Base-by-base conservation (phyloP, 2,113 vertebrate genomes). In the Hylia prasina region DNA sequence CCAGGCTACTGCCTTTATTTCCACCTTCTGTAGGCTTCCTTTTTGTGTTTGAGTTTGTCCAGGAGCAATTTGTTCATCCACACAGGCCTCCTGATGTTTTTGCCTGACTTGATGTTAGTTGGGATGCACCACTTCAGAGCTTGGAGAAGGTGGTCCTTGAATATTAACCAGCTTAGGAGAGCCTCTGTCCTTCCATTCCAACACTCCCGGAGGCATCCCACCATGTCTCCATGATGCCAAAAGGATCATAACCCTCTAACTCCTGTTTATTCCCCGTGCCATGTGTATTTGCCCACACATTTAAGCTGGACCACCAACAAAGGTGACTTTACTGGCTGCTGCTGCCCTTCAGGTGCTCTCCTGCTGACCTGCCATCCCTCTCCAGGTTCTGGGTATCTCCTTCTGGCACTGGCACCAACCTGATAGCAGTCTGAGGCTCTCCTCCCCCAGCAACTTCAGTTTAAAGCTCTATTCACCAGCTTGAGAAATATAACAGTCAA, bases 251-350 rank as follows among this genome's bases (percentile, higher is more conserved):
- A 30, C 25, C n/a, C 68, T 10, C 60, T 17, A 37, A 20, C 7
- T 60, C n/a, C 39, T 20, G 7, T 66, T 66, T 47, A 28, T 28
- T 21, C 15, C 30, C 45, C 0, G 0, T 21, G 33, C 31, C 24
- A 28, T 2, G 3, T 42, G 58, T 47, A 30, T 47, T 79, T 72
- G 45, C 8, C 19, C n/a, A 33, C 11, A 45, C 15, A 65, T 25
- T 78, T 30, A 15, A 53, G 13, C 12, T 53, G 58, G n/a, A 4
- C 6, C 3, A 5, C 7, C 45, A 53, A 0, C 4, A 5, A 53
- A 47, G 39, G 44, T 58, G 45, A 35, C 24, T 85, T 31, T 40
- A 13, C 22, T 64, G 80, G 57, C 42, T 71, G 33, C 44, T 64
- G 37, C 3, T 58, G 58, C 5, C 47, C 37, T 27, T 23, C 73